Evolutionary conservation across 2,888 invertebrate genomes (phyloP), one percentile per base, ranked within the genome.

Genomic region (Heliconius ethilla): DNA sequence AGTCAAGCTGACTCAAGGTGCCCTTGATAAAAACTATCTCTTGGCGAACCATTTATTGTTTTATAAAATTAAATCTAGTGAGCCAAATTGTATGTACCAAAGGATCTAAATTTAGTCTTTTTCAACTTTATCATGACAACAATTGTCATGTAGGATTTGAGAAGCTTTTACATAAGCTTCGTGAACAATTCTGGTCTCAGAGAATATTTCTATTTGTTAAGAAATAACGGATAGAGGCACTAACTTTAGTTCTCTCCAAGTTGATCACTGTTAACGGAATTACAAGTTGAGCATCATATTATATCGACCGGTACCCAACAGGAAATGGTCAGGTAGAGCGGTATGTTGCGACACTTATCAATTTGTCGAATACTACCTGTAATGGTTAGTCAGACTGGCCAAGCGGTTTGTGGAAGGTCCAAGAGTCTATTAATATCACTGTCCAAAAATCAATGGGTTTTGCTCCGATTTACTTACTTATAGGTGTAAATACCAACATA

Each of bases 391-490:
- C 81, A 82, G 81, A 82, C 13, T 82, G 82, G 82, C 83, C 82
- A 75, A 83, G 63, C 81, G 74, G 5, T 2, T 75, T 82, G 51
- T 82, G 76, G 74, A 82, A 79, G 29, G 81, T 83, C 3, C 84
- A 85, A 59, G 82, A 80, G 22, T 82, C 83, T 1, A 45, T 85
- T 5, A 85, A 85, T 25, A 84, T 83, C 0, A 85, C 84, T 0
- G 33, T 83, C 37, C 83, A 83, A 76, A 83, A 84, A 67, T 79
- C 81, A 0, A 85, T 83, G 0, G 83, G 83, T 3, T 84, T 84
- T 69, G 74, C 83, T 1, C 83, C 82, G n/a, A 15, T 82, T 9
- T 65, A 79, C 0, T 75, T 84, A 29, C 25, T 84, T 25, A 79
- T 82, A 3, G 82, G 80, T 25, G 3, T 63, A 27, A 69, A 82